Evolutionary conservation across 2,888 invertebrate species (phyloP), one percentile per base, ranked within the genome.

Genomic region (Drosophila yooni): DNA sequence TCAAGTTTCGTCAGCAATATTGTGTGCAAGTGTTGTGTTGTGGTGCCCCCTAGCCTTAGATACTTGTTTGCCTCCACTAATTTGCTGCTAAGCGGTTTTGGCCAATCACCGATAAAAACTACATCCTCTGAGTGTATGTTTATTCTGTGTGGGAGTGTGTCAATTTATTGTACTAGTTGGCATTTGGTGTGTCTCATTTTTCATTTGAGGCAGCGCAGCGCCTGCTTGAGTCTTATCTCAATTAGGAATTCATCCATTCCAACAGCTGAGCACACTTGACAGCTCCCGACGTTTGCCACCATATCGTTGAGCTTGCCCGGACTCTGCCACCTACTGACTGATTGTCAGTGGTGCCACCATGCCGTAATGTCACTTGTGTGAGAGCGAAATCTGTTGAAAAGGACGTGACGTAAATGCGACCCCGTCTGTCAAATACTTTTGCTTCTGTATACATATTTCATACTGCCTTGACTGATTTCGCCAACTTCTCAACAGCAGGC

Each of bases 201-300:
- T 81, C 86, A 81, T 76, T 65, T 63, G 34, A 56, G 59, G 46
- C 70, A 71, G 69, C 67, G 46, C 70, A 71, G 69, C 67, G 63
- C 67, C 79, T 76, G 72, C 70, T 69, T 63, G 60, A 61, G 74
- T 76, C 85, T 89, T 89, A 88, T 89, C 89, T 81, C 86, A 88
- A 88, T 89, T 83, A 83, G 81, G 76, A 79, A 82, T 76, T 86
- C 84, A 88, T 88, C 82, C 83, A 74, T 67, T 54, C 72, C 62
- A 76, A 58, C 76, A 70, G 69, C 71, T 71, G 65, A 80, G 72
- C 74, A 61, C 79, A 73, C 77, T 82, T 77, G 84, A 72, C 82
- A 84, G 73, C 70, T 81, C 79, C 67, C 68, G 76, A 73, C 70
- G 65, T 63, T 68, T 58, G 53, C 54, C 40, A 52, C 21, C 51